These are phyloP conservation scores for Stomatorhinus ivindoensis DNA, from an alignment of 2,113 vertebrate species.

Conservation along the genomic window DNA sequence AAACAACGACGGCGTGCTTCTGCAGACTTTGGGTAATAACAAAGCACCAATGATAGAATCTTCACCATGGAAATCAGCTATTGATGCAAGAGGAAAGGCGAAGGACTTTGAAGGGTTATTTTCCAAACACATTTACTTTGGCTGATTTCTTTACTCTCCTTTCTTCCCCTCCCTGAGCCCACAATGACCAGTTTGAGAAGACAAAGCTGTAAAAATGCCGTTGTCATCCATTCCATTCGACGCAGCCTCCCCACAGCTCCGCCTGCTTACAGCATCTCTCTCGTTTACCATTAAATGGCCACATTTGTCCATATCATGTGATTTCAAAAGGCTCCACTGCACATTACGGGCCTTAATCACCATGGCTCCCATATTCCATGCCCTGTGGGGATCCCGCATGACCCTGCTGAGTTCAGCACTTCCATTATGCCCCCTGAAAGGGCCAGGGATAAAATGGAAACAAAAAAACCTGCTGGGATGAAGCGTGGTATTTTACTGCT, in stretches of 20 bases:
- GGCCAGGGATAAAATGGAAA: slow-evolving; percentile 76
- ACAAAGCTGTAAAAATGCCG: slow-evolving; percentile 64
- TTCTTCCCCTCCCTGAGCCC: slow-evolving; percentile 6
- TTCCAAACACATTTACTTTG: background rate
- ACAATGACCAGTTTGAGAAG: slow-evolving; percentile 30
- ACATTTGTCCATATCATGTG: slow-evolving; percentile 85
- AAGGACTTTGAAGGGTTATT: background rate
- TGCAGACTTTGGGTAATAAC: background rate
- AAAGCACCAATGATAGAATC: background rate
- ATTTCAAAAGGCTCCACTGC: slow-evolving; percentile 72
- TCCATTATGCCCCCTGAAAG: slow-evolving; percentile 79
- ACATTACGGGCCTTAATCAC: slow-evolving; percentile 73
- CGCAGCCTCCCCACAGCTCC: slow-evolving; percentile 49
- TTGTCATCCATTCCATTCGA: slow-evolving; percentile 73
- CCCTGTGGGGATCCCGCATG: slow-evolving; percentile 59
- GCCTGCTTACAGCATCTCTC: slow-evolving; percentile 34
- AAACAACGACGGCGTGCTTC: background rate
- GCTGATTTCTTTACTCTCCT: background rate
- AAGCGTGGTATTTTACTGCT: slow-evolving; percentile 73
- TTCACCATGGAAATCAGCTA: background rate
- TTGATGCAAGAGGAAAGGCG: background rate
- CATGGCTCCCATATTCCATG: slow-evolving; percentile 64
- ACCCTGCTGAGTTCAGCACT: slow-evolving; percentile 86
- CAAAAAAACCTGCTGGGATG: slow-evolving; percentile 68
- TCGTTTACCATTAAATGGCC: slow-evolving; percentile 69